Evolutionary conservation across 2,888 invertebrate genomes (phyloP).

Genomic region (Nebria brevicollis): DNA sequence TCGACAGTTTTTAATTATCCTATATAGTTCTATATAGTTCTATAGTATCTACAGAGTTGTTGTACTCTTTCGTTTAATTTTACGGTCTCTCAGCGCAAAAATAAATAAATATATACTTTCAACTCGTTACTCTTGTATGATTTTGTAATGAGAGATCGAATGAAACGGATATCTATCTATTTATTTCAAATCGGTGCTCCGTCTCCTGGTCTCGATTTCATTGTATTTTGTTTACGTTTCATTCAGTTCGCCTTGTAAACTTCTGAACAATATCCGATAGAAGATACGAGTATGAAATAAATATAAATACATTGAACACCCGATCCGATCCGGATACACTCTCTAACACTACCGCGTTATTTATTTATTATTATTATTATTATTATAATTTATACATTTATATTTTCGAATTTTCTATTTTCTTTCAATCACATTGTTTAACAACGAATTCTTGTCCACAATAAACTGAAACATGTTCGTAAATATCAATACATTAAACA

Average conservation of each 20-base stretch:
- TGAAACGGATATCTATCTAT: background rate
- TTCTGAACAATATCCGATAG: background rate
- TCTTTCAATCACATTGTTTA: slow-evolving; percentile 21
- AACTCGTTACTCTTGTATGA: background rate
- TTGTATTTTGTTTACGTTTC: background rate
- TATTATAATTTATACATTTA: background rate
- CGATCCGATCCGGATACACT: background rate
- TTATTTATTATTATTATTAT: background rate
- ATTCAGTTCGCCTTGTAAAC: background rate
- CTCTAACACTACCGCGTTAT: background rate
- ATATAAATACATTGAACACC: slow-evolving; percentile 1
- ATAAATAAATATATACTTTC: background rate
- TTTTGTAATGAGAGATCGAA: background rate
- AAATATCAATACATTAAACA: slow-evolving; percentile 59
- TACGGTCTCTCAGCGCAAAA: background rate
- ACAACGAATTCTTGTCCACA: slow-evolving; percentile 48
- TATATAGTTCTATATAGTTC: no score
- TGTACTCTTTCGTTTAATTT: background rate
- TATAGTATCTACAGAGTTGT: slow-evolving; percentile 22
- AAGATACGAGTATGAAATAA: background rate
- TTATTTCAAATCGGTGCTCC: background rate
- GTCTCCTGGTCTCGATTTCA: background rate
- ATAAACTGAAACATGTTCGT: slow-evolving; percentile 59
- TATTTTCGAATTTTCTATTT: slow-evolving; percentile 21
- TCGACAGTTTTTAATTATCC: slow-evolving; percentile 34